A percentile compares a stretch with the other conserved stretches of the same genome.
These are phyloP conservation scores for Coryphaenoides rupestris DNA, from an alignment of 2,113 vertebrate genomes.

Conservation along the genomic window DNA sequence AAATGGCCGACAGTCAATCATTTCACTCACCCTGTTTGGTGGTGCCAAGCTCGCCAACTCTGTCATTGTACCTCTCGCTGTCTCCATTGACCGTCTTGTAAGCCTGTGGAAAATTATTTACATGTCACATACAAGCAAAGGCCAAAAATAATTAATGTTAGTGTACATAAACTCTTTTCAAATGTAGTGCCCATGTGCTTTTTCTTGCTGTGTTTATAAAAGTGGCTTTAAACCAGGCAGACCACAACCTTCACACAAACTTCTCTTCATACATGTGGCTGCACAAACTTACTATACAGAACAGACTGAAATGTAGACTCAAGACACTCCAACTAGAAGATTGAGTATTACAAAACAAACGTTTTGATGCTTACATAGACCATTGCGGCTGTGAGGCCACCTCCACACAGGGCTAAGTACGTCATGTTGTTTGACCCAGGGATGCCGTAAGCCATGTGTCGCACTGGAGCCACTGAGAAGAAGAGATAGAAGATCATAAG, in stretches of 20 bases:
- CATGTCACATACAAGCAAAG: slow-evolving; percentile 2
- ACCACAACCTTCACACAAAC: too few relatives aligned
- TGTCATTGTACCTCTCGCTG: slow-evolving; percentile 61
- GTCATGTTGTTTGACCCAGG: slow-evolving; percentile 76
- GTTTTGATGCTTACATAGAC: slow-evolving; percentile 80
- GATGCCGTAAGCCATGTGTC: slow-evolving; percentile 79
- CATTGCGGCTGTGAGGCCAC: slow-evolving; percentile 77
- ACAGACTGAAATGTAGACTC: not conserved
- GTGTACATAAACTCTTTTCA: too few relatives aligned
- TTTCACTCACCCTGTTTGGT: slow-evolving; percentile 65
- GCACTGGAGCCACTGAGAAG: slow-evolving; percentile 68
- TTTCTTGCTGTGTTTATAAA: too few relatives aligned
- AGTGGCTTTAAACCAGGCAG: too few relatives aligned
- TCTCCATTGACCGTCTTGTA: slow-evolving; percentile 76
- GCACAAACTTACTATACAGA: too few relatives aligned
- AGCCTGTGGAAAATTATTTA: slow-evolving; percentile 67
- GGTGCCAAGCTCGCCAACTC: slow-evolving; percentile 45
- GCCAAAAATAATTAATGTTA: too few relatives aligned
- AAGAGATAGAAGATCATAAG: too few relatives aligned
- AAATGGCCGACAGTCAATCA: not conserved
- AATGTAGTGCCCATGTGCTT: too few relatives aligned
- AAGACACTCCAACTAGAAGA: not conserved
- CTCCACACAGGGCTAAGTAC: slow-evolving; percentile 80
- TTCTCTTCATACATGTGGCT: too few relatives aligned
- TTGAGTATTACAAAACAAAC: not conserved